These are phyloP conservation scores for Eutolmus rufibarbis DNA, from an alignment of 2,888 invertebrate genomes.

Conservation along the genomic window DNA sequence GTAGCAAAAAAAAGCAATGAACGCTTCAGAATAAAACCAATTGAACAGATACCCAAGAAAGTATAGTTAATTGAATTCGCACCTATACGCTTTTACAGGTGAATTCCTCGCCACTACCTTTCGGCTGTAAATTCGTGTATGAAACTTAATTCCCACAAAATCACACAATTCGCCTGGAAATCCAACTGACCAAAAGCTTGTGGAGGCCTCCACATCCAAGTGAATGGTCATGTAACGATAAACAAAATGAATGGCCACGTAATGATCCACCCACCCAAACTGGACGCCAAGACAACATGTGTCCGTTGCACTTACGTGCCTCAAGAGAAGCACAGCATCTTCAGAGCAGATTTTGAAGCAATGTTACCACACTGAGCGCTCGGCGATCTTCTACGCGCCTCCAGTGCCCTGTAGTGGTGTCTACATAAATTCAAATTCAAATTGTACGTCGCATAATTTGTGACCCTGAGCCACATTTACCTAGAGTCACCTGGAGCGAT, in stretches of 20 bases:
- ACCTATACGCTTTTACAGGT: neutral
- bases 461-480: slow-evolving; percentile 43
- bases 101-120: neutral
- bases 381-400: neutral
- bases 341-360: neutral
- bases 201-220: slow-evolving; percentile 31
- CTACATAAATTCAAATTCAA: slow-evolving; percentile 44
- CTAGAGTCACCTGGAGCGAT: slow-evolving; percentile 27
- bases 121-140: neutral
- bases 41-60: neutral
- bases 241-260: slow-evolving; percentile 46
- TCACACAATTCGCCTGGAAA: neutral
- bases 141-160: slow-evolving; percentile 9
- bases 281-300: neutral
- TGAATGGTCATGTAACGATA: slow-evolving; percentile 46
- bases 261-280: slow-evolving; percentile 46
- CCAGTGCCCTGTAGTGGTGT: neutral
- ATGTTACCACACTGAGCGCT: neutral
- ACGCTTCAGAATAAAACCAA: neutral
- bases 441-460: slow-evolving; percentile 39
- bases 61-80: neutral
- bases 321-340: neutral
- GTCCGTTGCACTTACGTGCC: neutral
- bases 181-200: slow-evolving; percentile 31
- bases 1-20: neutral